Evolutionary conservation across 1,140 invertebrate species (phyloP), one percentile per base, ranked within the genome.

Genomic region (Paramacrobiotus metropolitanus): DNA sequence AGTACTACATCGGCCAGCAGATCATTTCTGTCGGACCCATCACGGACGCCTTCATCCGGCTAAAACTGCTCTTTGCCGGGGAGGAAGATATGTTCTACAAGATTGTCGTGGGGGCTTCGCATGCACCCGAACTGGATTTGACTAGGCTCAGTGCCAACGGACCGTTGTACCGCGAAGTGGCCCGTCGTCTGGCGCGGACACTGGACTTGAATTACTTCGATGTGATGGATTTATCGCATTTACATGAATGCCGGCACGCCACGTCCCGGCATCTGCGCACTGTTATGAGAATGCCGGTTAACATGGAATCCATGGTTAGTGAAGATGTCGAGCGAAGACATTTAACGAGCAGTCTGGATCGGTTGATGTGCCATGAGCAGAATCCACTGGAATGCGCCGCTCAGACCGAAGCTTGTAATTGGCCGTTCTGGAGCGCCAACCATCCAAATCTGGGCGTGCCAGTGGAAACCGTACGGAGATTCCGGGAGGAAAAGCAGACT

Each of bases 31-130:
- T 55, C 15, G 48, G 48, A 9, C 48, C 48, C 24, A 24, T 55
- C 15, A 24, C 28, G 15, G 48, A 55, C 48, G 15, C 24, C 28
- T 55, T 20, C 24, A 24, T 55, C 15, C 15, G 24, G 48, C 15
- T 55, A 24, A 55, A 55, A 28, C 15, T 55, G 15, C 48, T 55
- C 48, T 55, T 55, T 24, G 48, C 48, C 48, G 48, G 48, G 15
- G 48, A 55, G 24, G 48, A 55, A 55, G 48, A 55, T 24, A 55
- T 55, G 48, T 55, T 55, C 24, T 55, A 55, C 24, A 15, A 55
- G 15, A 55, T 55, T 9, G 48, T 24, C 9, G 28, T 55, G 4
- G 48, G 48, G 15, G 48, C 48, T 15, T 20, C 15, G 24, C 4
- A 55, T 28, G 28, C 28, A 4, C 48, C 48, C 4, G 48, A 55